Evolutionary conservation across 2,113 vertebrate genomes (phyloP).

Genomic region (Trinectes maculatus): DNA sequence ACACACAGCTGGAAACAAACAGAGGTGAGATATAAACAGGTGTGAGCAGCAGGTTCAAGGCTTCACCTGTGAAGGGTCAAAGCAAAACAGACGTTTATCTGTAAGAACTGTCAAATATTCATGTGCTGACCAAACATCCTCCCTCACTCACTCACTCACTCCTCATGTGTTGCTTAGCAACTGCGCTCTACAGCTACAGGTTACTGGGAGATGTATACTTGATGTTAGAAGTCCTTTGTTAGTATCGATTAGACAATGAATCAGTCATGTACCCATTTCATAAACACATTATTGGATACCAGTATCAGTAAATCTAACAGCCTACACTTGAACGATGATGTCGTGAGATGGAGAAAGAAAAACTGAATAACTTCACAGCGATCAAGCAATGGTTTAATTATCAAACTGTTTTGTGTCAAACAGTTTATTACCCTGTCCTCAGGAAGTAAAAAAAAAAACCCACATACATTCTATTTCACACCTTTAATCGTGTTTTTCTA

Average conservation of each 20-base stretch:
- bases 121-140: conserved; percentile 25
- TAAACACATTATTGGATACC: too few relatives aligned
- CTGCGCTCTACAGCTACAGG: conserved; percentile 14
- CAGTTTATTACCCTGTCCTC: too few relatives aligned
- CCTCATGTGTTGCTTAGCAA: conserved; percentile 54
- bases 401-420: too few relatives aligned
- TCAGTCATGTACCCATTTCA: background rate
- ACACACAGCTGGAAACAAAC: too few relatives aligned
- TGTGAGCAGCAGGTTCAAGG: background rate
- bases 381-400: too few relatives aligned
- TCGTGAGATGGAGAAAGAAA: too few relatives aligned
- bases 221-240: background rate
- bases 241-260: conserved; percentile 5
- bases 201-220: background rate
- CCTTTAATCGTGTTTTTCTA: background rate
- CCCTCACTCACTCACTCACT: conserved; percentile 4
- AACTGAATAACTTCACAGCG: too few relatives aligned
- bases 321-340: too few relatives aligned
- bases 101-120: conserved; percentile 36
- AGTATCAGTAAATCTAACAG: too few relatives aligned
- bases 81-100: conserved; percentile 15
- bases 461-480: too few relatives aligned
- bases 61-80: background rate
- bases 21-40: too few relatives aligned
- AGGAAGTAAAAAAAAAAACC: too few relatives aligned